These are phyloP conservation scores for Fulmarus glacialis DNA, from an alignment of 2,113 vertebrate genomes.

Conservation along the genomic window DNA sequence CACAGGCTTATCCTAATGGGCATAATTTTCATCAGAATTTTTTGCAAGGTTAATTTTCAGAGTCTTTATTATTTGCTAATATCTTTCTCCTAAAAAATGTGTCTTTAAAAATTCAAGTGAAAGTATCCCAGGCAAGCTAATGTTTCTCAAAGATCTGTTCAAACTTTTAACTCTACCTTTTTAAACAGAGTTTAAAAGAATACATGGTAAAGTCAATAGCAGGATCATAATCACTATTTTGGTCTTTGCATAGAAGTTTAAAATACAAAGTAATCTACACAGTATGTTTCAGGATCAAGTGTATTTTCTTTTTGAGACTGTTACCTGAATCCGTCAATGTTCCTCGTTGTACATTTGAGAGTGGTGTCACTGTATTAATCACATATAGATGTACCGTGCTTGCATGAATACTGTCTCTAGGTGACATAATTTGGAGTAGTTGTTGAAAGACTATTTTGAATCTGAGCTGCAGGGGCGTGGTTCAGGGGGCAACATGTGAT, in stretches of 20 bases:
- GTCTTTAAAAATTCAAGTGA: background rate
- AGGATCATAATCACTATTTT: background rate
- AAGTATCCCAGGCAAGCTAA: background rate
- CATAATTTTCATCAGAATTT: background rate
- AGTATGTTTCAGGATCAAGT: background rate
- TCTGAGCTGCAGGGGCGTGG: background rate
- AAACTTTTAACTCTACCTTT: background rate
- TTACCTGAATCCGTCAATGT: background rate
- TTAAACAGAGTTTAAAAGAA: background rate
- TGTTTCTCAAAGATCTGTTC: background rate
- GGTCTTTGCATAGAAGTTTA: background rate
- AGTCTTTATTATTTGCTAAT: background rate
- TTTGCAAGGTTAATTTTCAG: background rate
- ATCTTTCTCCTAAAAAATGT: background rate
- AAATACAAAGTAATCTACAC: background rate
- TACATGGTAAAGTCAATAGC: background rate
- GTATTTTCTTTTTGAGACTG: background rate
- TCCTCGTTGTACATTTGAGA: background rate
- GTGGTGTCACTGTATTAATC: background rate
- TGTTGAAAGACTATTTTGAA: background rate
- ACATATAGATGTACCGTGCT: background rate
- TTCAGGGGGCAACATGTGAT: background rate
- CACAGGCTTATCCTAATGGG: background rate
- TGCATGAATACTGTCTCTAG: background rate
- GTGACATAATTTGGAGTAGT: background rate